Conservation (phyloP, 2,797 vertebrate species). For the Gobionotothen gibberifrons region DNA sequence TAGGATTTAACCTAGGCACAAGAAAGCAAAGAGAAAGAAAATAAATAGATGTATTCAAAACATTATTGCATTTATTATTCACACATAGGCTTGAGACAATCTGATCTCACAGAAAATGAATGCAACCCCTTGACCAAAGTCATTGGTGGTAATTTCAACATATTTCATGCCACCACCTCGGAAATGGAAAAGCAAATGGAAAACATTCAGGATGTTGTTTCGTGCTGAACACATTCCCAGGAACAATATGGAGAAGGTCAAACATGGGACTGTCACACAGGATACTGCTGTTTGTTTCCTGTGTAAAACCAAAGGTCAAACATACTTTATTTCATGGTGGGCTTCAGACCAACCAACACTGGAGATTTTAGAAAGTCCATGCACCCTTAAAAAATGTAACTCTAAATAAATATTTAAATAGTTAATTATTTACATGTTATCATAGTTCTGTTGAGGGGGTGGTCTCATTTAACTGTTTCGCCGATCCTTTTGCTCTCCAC, state of each 20-base stretch:
- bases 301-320: no score
- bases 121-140: no score
- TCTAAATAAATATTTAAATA: conserved; percentile 14
- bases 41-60: conserved; percentile 26
- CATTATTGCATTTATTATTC: conserved; percentile 26
- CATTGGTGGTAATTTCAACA: no score
- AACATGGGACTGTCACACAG: no score
- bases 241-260: no score
- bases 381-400: neutral
- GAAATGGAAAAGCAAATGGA: no score
- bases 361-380: conserved; percentile 1
- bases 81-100: conserved; percentile 41
- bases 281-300: no score
- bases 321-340: no score
- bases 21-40: conserved; percentile 6
- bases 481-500: conserved; percentile 6
- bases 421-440: conserved; percentile 13
- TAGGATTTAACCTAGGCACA: neutral
- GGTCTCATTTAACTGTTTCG: neutral
- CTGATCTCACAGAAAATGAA: no score
- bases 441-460: neutral
- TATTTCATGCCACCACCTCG: no score
- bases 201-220: no score
- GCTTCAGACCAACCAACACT: conserved; percentile 8
- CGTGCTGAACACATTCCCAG: no score